Conservation (phyloP, 2,797 vertebrate species). For the Myripristis murdjan region DNA sequence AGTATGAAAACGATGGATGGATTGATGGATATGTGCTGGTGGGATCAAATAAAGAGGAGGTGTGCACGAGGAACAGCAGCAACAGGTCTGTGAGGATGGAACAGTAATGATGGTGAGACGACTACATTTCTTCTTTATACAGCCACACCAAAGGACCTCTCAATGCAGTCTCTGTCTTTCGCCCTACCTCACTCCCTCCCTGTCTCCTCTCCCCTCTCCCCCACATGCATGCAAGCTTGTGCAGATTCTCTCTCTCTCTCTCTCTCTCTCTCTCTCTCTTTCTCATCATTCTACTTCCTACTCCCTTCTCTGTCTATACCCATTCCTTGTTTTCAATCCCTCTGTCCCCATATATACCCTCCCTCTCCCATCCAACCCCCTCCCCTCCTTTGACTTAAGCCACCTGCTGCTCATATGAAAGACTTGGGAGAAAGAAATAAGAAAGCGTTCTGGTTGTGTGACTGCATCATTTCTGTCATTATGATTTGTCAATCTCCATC, state of each 20-base stretch:
- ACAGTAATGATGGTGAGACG: conserved; percentile 80
- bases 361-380: conserved; percentile 29
- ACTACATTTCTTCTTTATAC: conserved; percentile 49
- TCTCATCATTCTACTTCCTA: conserved; percentile 64
- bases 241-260: conserved; percentile 60
- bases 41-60: conserved; percentile 56
- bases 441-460: conserved; percentile 53
- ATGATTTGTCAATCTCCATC: conserved; percentile 47
- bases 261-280: conserved; percentile 41
- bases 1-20: conserved; percentile 57
- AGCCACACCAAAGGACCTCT: conserved; percentile 53
- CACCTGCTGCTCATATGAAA: conserved; percentile 74
- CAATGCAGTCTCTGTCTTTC: conserved; percentile 65
- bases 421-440: conserved; percentile 46
- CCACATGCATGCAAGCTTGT: conserved; percentile 54
- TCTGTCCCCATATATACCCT: conserved; percentile 37
- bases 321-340: conserved; percentile 38
- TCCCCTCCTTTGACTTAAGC: conserved; percentile 47
- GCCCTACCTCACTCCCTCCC: conserved; percentile 25
- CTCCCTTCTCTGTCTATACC: conserved; percentile 56
- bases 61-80: conserved; percentile 68
- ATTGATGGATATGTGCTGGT: conserved; percentile 58
- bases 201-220: conserved; percentile 52
- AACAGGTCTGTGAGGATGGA: conserved; percentile 84
- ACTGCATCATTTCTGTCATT: conserved; percentile 48